phyloP scores from a whole-genome alignment of 2,888 invertebrate genomes.

The Machimus rusticus region DNA sequence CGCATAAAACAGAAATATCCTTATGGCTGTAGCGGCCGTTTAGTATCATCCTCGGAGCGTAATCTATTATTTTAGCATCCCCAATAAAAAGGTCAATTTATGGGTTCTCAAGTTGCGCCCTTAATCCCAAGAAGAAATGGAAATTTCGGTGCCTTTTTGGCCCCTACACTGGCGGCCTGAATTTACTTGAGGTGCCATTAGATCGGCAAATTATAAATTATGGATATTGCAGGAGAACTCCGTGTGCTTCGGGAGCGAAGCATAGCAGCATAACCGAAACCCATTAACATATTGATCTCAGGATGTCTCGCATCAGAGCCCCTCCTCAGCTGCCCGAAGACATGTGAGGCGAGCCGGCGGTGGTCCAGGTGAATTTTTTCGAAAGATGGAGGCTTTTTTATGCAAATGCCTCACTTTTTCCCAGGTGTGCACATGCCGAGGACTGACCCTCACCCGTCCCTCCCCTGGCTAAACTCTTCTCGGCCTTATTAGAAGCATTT shows the following conservation, averaged over 20 bases:
- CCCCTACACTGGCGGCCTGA: not conserved
- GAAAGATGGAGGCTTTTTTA: conserved; percentile 24
- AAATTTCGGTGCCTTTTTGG: not conserved
- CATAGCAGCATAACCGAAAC: not conserved
- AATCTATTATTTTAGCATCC: conserved; percentile 25
- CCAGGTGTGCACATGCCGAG: conserved; percentile 19
- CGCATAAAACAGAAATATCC: not conserved
- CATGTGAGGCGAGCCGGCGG: not conserved
- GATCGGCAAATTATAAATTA: conserved; percentile 34
- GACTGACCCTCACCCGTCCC: not conserved
- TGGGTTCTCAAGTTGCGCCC: not conserved
- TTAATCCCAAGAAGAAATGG: not conserved
- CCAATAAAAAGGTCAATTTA: conserved; percentile 34
- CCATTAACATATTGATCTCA: conserved; percentile 21
- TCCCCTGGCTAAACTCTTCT: not conserved
- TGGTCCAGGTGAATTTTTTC: conserved; percentile 2
- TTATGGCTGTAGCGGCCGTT: not conserved
- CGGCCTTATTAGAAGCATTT: not conserved
- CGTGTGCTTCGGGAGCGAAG: not conserved
- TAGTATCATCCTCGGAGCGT: not conserved
- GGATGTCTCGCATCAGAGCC: not conserved
- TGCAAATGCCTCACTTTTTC: conserved; percentile 11
- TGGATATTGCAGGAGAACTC: conserved; percentile 22
- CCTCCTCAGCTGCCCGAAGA: not conserved
- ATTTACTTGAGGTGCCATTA: conserved; percentile 10